Conservation (phyloP, 2,888 invertebrate species). For the Cataglyphis altisquamis region DNA sequence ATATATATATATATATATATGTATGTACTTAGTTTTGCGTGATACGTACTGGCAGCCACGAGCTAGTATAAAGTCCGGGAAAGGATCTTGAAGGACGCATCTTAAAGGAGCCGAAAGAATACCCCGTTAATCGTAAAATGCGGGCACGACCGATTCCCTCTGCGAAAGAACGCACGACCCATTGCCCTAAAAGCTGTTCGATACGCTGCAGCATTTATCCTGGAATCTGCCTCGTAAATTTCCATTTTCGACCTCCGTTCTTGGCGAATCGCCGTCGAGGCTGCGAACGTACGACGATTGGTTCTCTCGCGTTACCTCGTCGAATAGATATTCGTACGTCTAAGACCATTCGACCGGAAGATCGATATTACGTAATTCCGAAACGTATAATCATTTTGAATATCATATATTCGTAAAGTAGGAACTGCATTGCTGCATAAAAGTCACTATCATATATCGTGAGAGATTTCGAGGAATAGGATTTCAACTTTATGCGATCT, state of each 20-base stretch:
- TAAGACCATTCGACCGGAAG: slow-evolving; percentile 42
- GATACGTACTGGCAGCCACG: slow-evolving; percentile 5
- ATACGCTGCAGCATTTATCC: slow-evolving; percentile 68
- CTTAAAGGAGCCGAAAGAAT: slow-evolving; percentile 51
- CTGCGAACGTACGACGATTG: slow-evolving; percentile 64
- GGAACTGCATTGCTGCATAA: neutral
- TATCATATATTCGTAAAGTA: slow-evolving; percentile 11
- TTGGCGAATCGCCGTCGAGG: slow-evolving; percentile 77
- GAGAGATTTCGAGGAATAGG: neutral
- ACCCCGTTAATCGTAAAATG: slow-evolving; percentile 73
- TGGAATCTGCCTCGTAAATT: slow-evolving; percentile 76
- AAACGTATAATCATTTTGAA: slow-evolving; percentile 46
- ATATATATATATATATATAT: too few relatives aligned
- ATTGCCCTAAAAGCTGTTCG: slow-evolving; percentile 74
- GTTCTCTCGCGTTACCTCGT: slow-evolving; percentile 56
- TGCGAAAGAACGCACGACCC: slow-evolving; percentile 72
- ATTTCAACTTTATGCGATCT: neutral
- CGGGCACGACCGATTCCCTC: slow-evolving; percentile 65
- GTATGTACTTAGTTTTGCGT: slow-evolving; percentile 8
- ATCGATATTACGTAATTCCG: slow-evolving; percentile 42
- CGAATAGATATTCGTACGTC: slow-evolving; percentile 59
- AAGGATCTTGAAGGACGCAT: slow-evolving; percentile 18
- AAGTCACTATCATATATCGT: neutral
- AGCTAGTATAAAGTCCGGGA: slow-evolving; percentile 21
- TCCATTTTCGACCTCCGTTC: slow-evolving; percentile 76